A percentile compares a stretch with the other conserved stretches of the same genome.
These are phyloP conservation scores for Scrobipalpa costella DNA, from an alignment of 2,888 invertebrate species.

Conservation along the genomic window DNA sequence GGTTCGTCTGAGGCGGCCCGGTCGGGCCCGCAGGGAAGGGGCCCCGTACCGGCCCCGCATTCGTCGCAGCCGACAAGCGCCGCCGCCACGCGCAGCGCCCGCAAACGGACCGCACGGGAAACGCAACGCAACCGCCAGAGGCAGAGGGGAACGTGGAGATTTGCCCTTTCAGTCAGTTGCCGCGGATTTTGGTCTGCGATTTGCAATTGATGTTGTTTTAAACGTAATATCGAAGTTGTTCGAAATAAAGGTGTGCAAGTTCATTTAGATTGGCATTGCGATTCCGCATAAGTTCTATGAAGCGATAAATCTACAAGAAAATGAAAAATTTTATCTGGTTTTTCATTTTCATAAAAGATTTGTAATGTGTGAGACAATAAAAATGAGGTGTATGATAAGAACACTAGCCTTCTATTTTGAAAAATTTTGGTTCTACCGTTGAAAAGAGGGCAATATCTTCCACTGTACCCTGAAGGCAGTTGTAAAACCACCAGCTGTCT, in stretches of 20 bases:
- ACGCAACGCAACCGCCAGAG: not conserved
- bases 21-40: conserved; percentile 55
- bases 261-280: too few relatives aligned
- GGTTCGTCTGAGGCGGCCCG: conserved; percentile 87
- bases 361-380: too few relatives aligned
- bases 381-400: too few relatives aligned
- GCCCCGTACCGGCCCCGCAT: conserved; percentile 31
- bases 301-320: too few relatives aligned
- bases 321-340: too few relatives aligned
- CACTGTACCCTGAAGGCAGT: not conserved
- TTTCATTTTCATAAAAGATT: too few relatives aligned
- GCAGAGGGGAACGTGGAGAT: not conserved
- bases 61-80: conserved; percentile 23
- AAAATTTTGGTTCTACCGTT: too few relatives aligned
- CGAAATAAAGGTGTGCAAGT: not conserved
- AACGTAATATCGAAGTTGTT: not conserved
- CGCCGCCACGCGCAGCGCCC: not conserved
- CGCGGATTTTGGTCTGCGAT: not conserved
- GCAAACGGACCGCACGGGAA: not conserved
- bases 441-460: not conserved
- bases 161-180: not conserved
- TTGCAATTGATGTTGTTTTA: conserved; percentile 2
- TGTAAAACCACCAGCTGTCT: conserved; percentile 9
- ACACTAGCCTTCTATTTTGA: too few relatives aligned
- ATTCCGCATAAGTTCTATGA: too few relatives aligned